These are phyloP conservation scores for Pasiphila rectangulata DNA, from an alignment of 2,888 invertebrate species.

Conservation along the genomic window DNA sequence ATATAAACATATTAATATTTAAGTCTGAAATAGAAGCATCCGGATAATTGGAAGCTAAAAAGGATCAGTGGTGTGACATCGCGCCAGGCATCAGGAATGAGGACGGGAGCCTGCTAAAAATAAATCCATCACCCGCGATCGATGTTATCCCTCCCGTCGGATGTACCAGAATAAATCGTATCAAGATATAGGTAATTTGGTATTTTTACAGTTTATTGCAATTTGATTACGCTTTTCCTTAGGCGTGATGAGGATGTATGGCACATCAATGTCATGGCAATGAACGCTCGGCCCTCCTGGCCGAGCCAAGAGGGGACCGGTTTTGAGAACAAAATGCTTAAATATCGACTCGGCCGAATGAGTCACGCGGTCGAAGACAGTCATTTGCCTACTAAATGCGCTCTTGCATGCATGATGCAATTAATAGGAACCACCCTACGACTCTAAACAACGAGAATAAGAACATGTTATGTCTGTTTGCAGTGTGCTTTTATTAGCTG, in stretches of 20 bases:
- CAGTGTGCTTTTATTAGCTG: background rate
- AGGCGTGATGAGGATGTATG: conserved; percentile 17
- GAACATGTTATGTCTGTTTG: background rate
- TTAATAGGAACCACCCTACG: conserved; percentile 16
- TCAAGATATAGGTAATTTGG: conserved; percentile 10
- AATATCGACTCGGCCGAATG: conserved; percentile 35
- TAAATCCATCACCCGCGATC: conserved; percentile 30
- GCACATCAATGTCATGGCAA: conserved; percentile 41
- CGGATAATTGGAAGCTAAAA: conserved; percentile 18
- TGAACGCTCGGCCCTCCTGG: conserved; percentile 43
- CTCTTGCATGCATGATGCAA: conserved; percentile 23
- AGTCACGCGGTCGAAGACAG: conserved; percentile 34
- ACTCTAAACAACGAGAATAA: background rate
- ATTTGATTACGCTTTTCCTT: conserved; percentile 17
- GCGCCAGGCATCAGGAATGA: conserved; percentile 22
- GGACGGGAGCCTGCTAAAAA: conserved; percentile 30
- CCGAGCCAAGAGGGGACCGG: conserved; percentile 39
- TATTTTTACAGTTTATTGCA: conserved; percentile 11
- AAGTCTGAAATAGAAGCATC: conserved; percentile 9
- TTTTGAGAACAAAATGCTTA: conserved; percentile 36
- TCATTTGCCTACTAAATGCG: conserved; percentile 20
- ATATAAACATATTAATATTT: background rate
- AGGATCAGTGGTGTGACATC: conserved; percentile 25
- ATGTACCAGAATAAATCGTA: conserved; percentile 11
- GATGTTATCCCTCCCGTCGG: conserved; percentile 26